A percentile compares a stretch with the other conserved stretches of the same genome.
These are phyloP conservation scores for Myiothlypis coronata DNA, from an alignment of 2,797 vertebrate genomes.

Conservation along the genomic window DNA sequence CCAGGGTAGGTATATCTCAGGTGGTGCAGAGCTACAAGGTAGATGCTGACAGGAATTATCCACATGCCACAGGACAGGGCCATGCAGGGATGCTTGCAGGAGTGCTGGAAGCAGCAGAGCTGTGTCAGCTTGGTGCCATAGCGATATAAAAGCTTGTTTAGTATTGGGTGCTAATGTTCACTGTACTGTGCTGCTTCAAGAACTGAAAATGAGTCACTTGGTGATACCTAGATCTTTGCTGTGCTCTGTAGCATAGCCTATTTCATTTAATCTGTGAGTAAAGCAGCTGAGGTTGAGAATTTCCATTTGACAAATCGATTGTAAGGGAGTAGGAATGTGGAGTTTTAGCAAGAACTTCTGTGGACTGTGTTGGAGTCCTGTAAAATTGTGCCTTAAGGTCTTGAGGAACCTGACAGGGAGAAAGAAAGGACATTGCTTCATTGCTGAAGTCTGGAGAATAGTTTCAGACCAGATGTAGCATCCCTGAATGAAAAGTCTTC, in stretches of 20 bases:
- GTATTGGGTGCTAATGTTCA: neutral
- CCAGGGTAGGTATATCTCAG: neutral
- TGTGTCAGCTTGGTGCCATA: neutral
- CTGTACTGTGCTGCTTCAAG: neutral
- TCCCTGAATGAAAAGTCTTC: neutral
- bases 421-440: neutral
- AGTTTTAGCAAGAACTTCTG: neutral
- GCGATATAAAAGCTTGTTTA: neutral
- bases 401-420: neutral
- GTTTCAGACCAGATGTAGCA: neutral
- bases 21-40: neutral
- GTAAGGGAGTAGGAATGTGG: neutral
- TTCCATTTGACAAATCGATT: neutral
- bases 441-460: neutral
- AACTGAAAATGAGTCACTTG: neutral
- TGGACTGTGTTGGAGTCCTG: neutral
- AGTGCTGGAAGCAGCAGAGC: neutral
- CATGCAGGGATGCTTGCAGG: neutral
- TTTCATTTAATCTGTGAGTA: neutral
- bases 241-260: neutral
- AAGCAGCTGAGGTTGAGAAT: neutral
- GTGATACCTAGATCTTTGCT: neutral
- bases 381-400: neutral
- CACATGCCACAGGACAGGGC: neutral
- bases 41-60: neutral